Evolutionary conservation across 2,888 invertebrate species (phyloP), one percentile per base, ranked within the genome.

Genomic region (Emmelina monodactyla): DNA sequence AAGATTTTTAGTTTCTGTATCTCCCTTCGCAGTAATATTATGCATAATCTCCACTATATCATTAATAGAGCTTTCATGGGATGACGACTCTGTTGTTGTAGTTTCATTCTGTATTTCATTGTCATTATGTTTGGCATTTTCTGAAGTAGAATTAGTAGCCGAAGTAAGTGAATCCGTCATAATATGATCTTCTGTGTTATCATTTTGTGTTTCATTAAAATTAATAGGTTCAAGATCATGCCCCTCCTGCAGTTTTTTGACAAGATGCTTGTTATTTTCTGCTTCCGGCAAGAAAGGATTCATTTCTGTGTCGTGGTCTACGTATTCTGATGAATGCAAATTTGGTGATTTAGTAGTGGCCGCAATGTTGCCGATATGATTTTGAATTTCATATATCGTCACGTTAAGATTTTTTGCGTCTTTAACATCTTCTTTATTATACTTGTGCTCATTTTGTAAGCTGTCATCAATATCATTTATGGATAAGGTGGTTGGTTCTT

Each of bases 271-370:
- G 50, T 85, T 82, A 43, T 81, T 85, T 56, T 86, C 85, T 12
- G 83, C 71, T 51, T 87, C 87, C 5, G 87, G 86, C 46, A 88
- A 62, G 51, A 87, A 87, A 3, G 87, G 87, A 40, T 85, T 85
- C 85, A 86, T 86, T 47, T 84, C 83, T 30, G 83, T 81, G 50
- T 67, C 69, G 40, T 75, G 75, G 36, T 76, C 75, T 32, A 65
- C 72, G 31, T 69, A 67, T 43, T 73, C 71, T 1, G 62, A 44
- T 3, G 65, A 59, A 34, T 66, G 67, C 3, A 58, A 36, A 45
- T 53, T 59, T 15, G 50, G 41, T 31, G 62, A 43, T 45, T 66
- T 70, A 31, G 53, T 40, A 28, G 50, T 40, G 32, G 49, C 46
- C 3, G 67, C 56, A 39, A 54, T 54, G 41, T 63, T 73, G 40